A percentile compares a stretch with the other conserved stretches of the same genome.
phyloP scores from a whole-genome alignment of 2,888 invertebrate genomes.

The Chamaedrilus cognettii region DNA sequence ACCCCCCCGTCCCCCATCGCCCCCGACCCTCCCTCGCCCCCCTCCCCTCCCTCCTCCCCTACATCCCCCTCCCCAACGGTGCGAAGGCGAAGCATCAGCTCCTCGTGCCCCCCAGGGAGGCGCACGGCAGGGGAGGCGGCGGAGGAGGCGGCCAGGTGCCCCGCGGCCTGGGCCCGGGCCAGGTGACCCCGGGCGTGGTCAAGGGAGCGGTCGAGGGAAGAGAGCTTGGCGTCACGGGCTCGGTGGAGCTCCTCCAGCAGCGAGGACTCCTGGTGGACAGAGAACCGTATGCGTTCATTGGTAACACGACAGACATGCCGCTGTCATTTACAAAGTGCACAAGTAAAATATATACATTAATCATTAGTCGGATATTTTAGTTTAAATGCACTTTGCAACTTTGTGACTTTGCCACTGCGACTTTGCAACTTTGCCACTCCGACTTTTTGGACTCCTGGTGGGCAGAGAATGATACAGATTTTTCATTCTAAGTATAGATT shows the following conservation, averaged over 20 bases:
- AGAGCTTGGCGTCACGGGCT: conserved; percentile 31
- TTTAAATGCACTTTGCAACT: background rate
- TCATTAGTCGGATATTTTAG: no score
- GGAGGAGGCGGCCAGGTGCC: conserved; percentile 27
- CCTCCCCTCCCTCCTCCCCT: conserved; percentile 26
- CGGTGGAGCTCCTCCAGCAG: conserved; percentile 31
- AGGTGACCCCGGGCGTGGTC: conserved; percentile 30
- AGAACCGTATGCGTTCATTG: no score
- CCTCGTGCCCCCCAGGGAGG: conserved; percentile 36
- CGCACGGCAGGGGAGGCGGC: conserved; percentile 23
- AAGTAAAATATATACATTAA: background rate
- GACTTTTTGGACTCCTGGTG: no score
- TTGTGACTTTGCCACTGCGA: background rate
- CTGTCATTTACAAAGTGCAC: background rate
- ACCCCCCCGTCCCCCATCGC: no score
- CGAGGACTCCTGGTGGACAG: conserved; percentile 26
- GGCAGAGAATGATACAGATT: no score
- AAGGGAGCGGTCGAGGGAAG: conserved; percentile 26
- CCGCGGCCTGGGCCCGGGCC: conserved; percentile 27
- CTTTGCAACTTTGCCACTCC: no score
- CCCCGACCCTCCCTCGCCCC: no score
- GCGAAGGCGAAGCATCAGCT: conserved; percentile 38
- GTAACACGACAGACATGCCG: background rate
- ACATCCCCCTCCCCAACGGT: conserved; percentile 36
- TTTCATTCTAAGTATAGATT: no score